Base-by-base conservation (phyloP, 2,113 vertebrate species). In the Tupaia tana region DNA sequence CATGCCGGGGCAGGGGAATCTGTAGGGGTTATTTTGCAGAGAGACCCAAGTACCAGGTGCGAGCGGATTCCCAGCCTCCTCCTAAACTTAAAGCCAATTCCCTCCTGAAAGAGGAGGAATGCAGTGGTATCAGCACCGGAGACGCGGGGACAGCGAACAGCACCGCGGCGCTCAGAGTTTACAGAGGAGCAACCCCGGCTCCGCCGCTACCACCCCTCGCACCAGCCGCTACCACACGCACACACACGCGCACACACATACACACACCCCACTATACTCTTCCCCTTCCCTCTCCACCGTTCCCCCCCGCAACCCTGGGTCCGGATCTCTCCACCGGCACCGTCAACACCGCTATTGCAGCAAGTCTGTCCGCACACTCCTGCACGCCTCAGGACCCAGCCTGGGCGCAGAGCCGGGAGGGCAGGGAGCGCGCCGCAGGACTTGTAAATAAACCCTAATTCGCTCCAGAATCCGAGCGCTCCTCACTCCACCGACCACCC, bases 31-130 rank as follows among this genome's bases (percentile, higher is more conserved):
- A 78, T 98, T 98, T 96, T 16, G 0, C 90, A 94, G 66, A 58
- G 67, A 96, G 61, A 96, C 22, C 31, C 93, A 95, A 97, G 90
- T 96, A 70, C 89, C 86, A 96, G 86, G 85, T 89, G 95, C 69
- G 0, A 92, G 74, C 15, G 20, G 34, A 75, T 87, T 88, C 59
- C 90, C 90, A 75, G 31, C 34, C 80, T 63, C 52, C 54, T 73
- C 54, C 78, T 93, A 97, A 98, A 98, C 98, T 98, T 98, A 97
- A 97, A 31, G 92, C 93, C 89, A 86, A 92, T 98, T 94, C 80
- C 85, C 93, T 91, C 85, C 66, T 63, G 90, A 86, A 98, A 97
- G 96, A 94, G 83, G 85, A 96, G 92, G 96, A 95, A 98, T 95
- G 9, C 77, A 84, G 92, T 79, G 96, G 59, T 95, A 95, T 98